phyloP scores from a whole-genome alignment of 2,888 invertebrate species.

The Caradrina clavipalpis region DNA sequence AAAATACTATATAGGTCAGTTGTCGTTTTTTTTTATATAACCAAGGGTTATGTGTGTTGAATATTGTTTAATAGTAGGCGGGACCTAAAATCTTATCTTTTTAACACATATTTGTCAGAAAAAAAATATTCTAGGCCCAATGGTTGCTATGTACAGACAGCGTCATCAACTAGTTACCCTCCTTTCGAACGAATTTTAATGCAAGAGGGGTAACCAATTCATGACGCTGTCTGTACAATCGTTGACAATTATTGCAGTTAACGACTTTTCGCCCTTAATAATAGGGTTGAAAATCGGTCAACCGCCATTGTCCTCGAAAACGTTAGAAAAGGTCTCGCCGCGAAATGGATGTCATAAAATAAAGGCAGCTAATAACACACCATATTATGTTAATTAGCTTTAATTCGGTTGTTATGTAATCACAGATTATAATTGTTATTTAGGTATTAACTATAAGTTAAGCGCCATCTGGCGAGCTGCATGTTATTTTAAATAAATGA shows the following conservation, averaged over 20 bases:
- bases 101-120: too few relatives aligned
- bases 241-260: too few relatives aligned
- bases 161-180: too few relatives aligned
- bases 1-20: neutral
- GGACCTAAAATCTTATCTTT: conserved; percentile 1
- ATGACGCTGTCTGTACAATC: too few relatives aligned
- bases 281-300: too few relatives aligned
- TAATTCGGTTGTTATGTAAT: conserved; percentile 64
- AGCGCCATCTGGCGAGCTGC: conserved; percentile 28
- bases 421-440: conserved; percentile 63
- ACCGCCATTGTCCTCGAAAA: neutral
- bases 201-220: too few relatives aligned
- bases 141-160: too few relatives aligned
- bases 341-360: conserved; percentile 29
- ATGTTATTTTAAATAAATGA: conserved; percentile 46
- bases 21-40: neutral
- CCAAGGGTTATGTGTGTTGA: conserved; percentile 28
- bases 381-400: conserved; percentile 57
- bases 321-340: conserved; percentile 26
- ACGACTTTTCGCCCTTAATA: too few relatives aligned
- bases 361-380: conserved; percentile 61
- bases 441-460: conserved; percentile 13
- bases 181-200: too few relatives aligned
- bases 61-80: conserved; percentile 29
- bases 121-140: too few relatives aligned